Evolutionary conservation across 35 echinoderm and acorn worm species (phyloP).

Genomic region (Hemicentrotus pulcherrimus): DNA sequence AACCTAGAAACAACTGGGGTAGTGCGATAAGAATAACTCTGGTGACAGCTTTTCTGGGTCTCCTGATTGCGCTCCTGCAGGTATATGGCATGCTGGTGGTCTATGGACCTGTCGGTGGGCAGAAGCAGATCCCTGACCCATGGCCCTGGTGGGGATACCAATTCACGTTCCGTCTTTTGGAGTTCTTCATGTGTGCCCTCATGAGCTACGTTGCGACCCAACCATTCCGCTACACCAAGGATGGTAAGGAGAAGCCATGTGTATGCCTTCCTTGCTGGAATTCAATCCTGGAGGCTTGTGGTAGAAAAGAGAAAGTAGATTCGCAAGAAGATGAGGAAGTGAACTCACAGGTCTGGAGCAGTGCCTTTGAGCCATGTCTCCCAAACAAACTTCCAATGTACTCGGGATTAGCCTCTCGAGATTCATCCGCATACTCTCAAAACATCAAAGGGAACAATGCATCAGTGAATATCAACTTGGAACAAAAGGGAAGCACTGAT

Average conservation of each 20-base stretch:
- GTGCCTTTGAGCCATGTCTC: slow-evolving; percentile 48
- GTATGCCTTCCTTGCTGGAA: slow-evolving; percentile 4
- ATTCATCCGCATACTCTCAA: background rate
- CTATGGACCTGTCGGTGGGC: slow-evolving; percentile 73
- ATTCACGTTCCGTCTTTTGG: slow-evolving; percentile 73
- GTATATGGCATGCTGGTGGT: slow-evolving; percentile 89
- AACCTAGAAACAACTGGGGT: slow-evolving; percentile 76
- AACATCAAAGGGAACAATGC: slow-evolving; percentile 15
- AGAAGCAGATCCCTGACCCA: slow-evolving; percentile 70
- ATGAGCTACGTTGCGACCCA: slow-evolving; percentile 99
- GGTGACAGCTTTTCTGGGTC: slow-evolving; percentile 72
- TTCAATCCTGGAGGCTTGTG: background rate
- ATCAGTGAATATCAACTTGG: slow-evolving; percentile 23
- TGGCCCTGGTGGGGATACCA: slow-evolving; percentile 98
- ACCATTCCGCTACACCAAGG: slow-evolving; percentile 82
- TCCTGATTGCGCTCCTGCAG: slow-evolving; percentile 71
- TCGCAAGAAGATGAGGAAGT: background rate
- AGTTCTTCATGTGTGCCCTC: slow-evolving; percentile 90
- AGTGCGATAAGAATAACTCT: slow-evolving; percentile 90
- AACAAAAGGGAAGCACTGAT: background rate
- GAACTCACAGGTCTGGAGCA: slow-evolving; percentile 41
- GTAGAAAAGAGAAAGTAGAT: background rate
- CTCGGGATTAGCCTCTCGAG: background rate
- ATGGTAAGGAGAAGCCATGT: slow-evolving; percentile 71
- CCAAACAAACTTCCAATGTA: slow-evolving; percentile 25